A percentile compares a stretch with the other conserved stretches of the same genome.
Conservation (phyloP, 2,888 invertebrate genomes). For the Conistra vaccinii region DNA sequence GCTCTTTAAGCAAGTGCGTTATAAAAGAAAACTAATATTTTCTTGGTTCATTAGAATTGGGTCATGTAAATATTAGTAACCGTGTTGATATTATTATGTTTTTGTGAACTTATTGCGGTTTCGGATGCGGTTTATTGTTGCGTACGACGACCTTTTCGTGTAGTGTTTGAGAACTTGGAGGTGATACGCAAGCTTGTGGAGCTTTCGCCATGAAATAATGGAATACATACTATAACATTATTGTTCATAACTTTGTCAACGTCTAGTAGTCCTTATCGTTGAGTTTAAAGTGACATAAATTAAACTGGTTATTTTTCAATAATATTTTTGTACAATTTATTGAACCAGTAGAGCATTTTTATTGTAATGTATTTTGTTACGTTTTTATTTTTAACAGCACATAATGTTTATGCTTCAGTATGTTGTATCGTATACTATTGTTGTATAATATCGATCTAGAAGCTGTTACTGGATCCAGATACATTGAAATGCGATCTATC, state of each 20-base stretch:
- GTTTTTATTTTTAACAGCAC: constrained; percentile 67
- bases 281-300: constrained; percentile 43
- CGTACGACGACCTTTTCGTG: constrained; percentile 28
- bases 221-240: constrained; percentile 40
- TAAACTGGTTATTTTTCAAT: constrained; percentile 64
- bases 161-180: constrained; percentile 18
- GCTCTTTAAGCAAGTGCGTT: constrained; percentile 39
- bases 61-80: constrained; percentile 66
- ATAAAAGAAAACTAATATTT: constrained; percentile 40
- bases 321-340: constrained; percentile 70
- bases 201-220: constrained; percentile 50
- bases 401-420: constrained; percentile 59
- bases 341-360: constrained; percentile 71
- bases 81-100: constrained; percentile 71
- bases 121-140: constrained; percentile 40
- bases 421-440: constrained; percentile 62
- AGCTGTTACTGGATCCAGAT: constrained; percentile 59
- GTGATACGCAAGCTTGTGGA: constrained; percentile 44
- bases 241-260: constrained; percentile 49
- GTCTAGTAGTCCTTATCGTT: constrained; percentile 48
- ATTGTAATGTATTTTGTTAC: constrained; percentile 67
- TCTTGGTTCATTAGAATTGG: constrained; percentile 49
- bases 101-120: constrained; percentile 59
- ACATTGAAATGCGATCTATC: constrained; percentile 35
- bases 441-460: constrained; percentile 54